Base-by-base conservation (phyloP, 2,113 vertebrate species). In the Haemorhous mexicanus region DNA sequence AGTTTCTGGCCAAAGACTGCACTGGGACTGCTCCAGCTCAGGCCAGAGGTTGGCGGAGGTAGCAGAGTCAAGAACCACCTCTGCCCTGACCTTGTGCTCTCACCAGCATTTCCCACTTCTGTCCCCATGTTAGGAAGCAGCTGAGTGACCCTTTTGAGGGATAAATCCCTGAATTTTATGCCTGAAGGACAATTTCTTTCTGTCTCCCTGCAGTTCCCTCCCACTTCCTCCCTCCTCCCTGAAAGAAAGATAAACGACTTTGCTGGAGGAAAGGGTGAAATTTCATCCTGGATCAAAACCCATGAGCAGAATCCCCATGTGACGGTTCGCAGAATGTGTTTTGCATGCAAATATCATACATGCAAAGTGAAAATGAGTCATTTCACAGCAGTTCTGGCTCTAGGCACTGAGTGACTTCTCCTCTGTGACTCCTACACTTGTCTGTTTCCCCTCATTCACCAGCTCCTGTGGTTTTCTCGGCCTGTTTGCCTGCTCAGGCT, bases 221-320 rank as follows among this genome's bases (percentile, higher is more conserved):
- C 93, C 69, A 94, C 73, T 93, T 95, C 94, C 95, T 97, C 95
- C 61, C 88, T 95, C 83, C 80, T 94, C 93, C 95, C 94, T 41
- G 74, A 94, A 94, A 96, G 90, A 91, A 94, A 96, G 94, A 95
- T 73, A 84, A 91, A 97, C 4, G 94, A 95, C 96, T 97, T 97
- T 96, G 94, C 96, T 93, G 90, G 88, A 94, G 95, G 95, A 96
- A 96, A 96, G 94, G 93, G 96, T 97, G 95, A 97, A 96, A 97
- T 96, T 95, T 96, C 96, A 97, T 97, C 96, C 95, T 0, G 1
- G 94, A 96, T 96, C 95, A 94, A 96, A 96, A n/a, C 83, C 86
- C 88, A 84, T 3, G 93, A 96, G 95, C 83, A 79, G 90, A 94
- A 95, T 89, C 68, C 90, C 90, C 95, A 73, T 72, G 69, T 93